Conservation (phyloP, 2,113 vertebrate species). For the Neofelis nebulosa region DNA sequence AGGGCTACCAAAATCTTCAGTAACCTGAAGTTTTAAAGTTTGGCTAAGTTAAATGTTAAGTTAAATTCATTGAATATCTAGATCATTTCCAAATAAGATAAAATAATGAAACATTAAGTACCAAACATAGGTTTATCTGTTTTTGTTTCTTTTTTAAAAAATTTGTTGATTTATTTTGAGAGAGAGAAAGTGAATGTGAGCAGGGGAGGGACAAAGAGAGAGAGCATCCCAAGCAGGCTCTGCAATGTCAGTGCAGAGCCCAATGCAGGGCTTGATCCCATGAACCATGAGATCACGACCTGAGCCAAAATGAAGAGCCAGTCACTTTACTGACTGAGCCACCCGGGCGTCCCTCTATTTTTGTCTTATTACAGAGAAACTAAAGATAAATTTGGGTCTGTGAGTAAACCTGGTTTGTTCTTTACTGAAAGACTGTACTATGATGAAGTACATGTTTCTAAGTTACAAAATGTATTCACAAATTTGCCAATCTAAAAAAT, state of each 20-base stretch:
- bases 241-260: too few species aligned
- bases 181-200: too few species aligned
- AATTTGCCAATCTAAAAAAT: background rate
- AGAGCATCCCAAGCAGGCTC: too few species aligned
- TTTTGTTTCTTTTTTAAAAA: too few species aligned
- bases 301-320: too few species aligned
- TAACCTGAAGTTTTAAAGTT: background rate
- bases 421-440: background rate
- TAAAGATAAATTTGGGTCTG: background rate
- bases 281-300: too few species aligned
- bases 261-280: too few species aligned
- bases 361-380: background rate
- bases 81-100: background rate
- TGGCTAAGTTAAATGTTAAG: background rate
- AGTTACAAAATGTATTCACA: background rate
- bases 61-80: background rate
- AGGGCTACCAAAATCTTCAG: background rate
- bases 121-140: background rate
- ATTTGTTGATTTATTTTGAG: too few species aligned
- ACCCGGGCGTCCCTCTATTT: too few species aligned
- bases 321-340: too few species aligned
- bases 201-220: too few species aligned
- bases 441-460: background rate
- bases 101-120: background rate
- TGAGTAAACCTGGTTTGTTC: background rate